A percentile compares a stretch with the other conserved stretches of the same genome.
These are phyloP conservation scores for Drosophila setosimentum DNA, from an alignment of 2,888 invertebrate species.

Conservation along the genomic window DNA sequence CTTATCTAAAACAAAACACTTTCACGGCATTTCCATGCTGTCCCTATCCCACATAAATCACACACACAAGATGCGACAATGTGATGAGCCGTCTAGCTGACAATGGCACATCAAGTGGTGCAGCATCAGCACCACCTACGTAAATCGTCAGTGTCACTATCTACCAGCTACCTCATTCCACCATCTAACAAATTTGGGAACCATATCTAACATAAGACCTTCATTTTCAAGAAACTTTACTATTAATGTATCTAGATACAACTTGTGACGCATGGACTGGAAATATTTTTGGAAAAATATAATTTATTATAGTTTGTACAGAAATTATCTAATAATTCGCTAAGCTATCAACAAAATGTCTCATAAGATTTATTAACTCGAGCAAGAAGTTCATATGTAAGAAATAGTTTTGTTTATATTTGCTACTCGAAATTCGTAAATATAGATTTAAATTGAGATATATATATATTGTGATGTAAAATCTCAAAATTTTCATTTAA, in stretches of 20 bases:
- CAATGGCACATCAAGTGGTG: constrained; percentile 73
- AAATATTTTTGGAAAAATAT: constrained; percentile 7
- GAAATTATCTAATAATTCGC: constrained; percentile 12
- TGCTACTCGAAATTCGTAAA: neutral
- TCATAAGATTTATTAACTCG: constrained; percentile 11
- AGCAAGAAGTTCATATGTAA: neutral
- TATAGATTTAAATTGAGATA: neutral
- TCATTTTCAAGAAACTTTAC: constrained; percentile 23
- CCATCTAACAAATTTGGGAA: constrained; percentile 28
- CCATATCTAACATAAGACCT: constrained; percentile 6
- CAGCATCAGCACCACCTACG: constrained; percentile 58
- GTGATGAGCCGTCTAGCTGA: constrained; percentile 61
- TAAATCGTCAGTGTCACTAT: constrained; percentile 26
- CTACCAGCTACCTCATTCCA: constrained; percentile 29
- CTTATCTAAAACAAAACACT: constrained; percentile 79
- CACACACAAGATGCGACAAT: constrained; percentile 27
- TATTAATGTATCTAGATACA: constrained; percentile 4
- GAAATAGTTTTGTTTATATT: neutral
- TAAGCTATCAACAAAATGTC: neutral
- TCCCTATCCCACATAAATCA: constrained; percentile 62
- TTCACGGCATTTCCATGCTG: constrained; percentile 52
- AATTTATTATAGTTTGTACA: constrained; percentile 16
- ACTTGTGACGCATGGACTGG: neutral
- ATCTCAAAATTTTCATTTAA: neutral
- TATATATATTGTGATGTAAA: neutral